phyloP scores from a whole-genome alignment of 2,113 vertebrate species.

The Sander lucioperca region DNA sequence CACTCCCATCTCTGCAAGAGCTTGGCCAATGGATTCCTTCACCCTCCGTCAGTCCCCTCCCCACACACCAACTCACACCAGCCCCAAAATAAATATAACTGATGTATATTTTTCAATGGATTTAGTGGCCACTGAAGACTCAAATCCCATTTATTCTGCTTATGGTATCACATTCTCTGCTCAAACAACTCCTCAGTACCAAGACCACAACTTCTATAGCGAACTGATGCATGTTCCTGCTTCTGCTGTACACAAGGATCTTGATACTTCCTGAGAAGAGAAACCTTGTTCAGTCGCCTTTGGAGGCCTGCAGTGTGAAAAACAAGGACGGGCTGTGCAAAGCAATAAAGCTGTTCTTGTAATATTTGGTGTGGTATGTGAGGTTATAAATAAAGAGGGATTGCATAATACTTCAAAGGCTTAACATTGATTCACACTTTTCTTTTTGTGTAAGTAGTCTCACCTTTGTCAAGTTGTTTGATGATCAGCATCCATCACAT shows the following conservation, averaged over 20 bases:
- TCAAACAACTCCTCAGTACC: slow-evolving; percentile 63
- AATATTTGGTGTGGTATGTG: slow-evolving; percentile 33
- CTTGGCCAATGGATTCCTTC: slow-evolving; percentile 64
- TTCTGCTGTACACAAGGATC: slow-evolving; percentile 46
- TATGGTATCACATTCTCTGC: slow-evolving; percentile 69
- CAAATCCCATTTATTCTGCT: slow-evolving; percentile 74
- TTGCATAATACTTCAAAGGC: slow-evolving; percentile 7
- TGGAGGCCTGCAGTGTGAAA: slow-evolving; percentile 29
- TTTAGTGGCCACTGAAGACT: slow-evolving; percentile 76
- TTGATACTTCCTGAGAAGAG: slow-evolving; percentile 67
- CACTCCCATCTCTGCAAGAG: slow-evolving; percentile 62
- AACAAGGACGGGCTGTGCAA: slow-evolving; percentile 41
- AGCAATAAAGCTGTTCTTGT: slow-evolving; percentile 29
- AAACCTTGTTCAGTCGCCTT: slow-evolving; percentile 36
- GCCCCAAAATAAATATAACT: slow-evolving; percentile 74
- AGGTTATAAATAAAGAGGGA: slow-evolving; percentile 40
- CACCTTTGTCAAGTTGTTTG: slow-evolving; percentile 55
- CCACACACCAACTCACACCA: slow-evolving; percentile 45
- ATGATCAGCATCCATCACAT: slow-evolving; percentile 73
- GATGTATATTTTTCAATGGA: slow-evolving; percentile 76
- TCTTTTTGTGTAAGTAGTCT: slow-evolving; percentile 18
- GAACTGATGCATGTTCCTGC: slow-evolving; percentile 43
- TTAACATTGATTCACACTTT: slow-evolving; percentile 38
- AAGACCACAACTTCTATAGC: slow-evolving; percentile 59
- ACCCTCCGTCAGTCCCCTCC: slow-evolving; percentile 24